These are phyloP conservation scores for Maconellicoccus hirsutus DNA, from an alignment of 1,140 invertebrate genomes.

Conservation along the genomic window DNA sequence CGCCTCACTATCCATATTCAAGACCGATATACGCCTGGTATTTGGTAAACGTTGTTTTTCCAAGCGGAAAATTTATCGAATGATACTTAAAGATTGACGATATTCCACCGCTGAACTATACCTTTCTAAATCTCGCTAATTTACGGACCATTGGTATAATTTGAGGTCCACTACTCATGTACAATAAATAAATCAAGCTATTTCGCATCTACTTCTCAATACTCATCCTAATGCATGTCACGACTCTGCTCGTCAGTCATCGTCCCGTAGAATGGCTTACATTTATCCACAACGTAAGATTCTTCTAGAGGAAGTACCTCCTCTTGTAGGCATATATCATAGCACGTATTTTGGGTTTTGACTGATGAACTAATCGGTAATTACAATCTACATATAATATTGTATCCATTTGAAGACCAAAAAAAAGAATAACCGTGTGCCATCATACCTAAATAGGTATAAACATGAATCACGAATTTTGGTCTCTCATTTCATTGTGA, in stretches of 20 bases:
- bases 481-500: no score
- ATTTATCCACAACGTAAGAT: no score
- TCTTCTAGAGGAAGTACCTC: no score
- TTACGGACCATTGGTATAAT: no score
- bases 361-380: background rate
- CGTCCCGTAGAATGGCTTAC: background rate
- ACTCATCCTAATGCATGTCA: background rate
- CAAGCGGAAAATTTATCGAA: background rate
- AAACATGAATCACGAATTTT: background rate
- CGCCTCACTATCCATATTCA: background rate
- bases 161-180: no score
- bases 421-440: no score
- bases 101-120: no score
- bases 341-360: background rate
- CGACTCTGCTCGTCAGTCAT: background rate
- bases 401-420: background rate
- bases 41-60: background rate
- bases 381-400: background rate
- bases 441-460: no score
- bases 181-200: background rate
- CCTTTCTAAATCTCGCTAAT: no score
- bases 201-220: no score
- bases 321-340: background rate
- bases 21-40: background rate
- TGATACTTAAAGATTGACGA: background rate